Conservation (phyloP, 2,797 vertebrate species). For the Intellagama lesueurii region DNA sequence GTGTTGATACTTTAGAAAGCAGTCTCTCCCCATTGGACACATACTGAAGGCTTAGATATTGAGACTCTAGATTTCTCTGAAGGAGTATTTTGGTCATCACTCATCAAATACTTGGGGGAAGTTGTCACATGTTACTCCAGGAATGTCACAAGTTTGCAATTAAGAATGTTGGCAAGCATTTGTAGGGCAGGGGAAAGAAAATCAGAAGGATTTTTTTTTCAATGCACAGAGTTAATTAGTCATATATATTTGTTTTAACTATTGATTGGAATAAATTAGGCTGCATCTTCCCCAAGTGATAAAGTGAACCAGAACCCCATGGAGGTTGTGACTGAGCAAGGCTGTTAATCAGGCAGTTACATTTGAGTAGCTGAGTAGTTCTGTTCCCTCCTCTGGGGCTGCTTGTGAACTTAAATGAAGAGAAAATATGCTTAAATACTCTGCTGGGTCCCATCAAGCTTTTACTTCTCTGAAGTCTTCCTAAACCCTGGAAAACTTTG, state of each 20-base stretch:
- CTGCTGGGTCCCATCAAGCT: background rate
- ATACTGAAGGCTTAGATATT: conserved; percentile 75
- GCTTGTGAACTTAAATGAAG: accelerated
- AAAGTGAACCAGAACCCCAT: conserved; percentile 19
- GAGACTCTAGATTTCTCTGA: conserved; percentile 77
- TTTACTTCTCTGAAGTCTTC: conserved; percentile 12
- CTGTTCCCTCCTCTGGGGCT: accelerated
- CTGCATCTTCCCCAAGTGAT: conserved; percentile 13
- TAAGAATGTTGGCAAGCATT: conserved; percentile 51
- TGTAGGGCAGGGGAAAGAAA: conserved; percentile 57
- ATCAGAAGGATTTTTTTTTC: conserved; percentile 37
- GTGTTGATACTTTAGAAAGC: conserved; percentile 77
- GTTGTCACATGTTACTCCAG: conserved; percentile 52
- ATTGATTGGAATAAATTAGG: conserved; percentile 59
- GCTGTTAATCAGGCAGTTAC: conserved; percentile 18
- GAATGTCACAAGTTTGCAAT: conserved; percentile 50
- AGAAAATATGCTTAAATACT: conserved; percentile 27
- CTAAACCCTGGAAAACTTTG: background rate
- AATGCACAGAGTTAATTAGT: conserved; percentile 56
- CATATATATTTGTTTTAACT: conserved; percentile 52
- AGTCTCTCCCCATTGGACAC: background rate
- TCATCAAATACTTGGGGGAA: conserved; percentile 68
- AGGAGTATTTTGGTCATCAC: conserved; percentile 76
- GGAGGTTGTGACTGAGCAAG: conserved; percentile 1
- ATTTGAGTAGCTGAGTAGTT: accelerated